These are phyloP conservation scores for Orestias chungarensis DNA, from an alignment of 2,797 vertebrate species.

Conservation along the genomic window DNA sequence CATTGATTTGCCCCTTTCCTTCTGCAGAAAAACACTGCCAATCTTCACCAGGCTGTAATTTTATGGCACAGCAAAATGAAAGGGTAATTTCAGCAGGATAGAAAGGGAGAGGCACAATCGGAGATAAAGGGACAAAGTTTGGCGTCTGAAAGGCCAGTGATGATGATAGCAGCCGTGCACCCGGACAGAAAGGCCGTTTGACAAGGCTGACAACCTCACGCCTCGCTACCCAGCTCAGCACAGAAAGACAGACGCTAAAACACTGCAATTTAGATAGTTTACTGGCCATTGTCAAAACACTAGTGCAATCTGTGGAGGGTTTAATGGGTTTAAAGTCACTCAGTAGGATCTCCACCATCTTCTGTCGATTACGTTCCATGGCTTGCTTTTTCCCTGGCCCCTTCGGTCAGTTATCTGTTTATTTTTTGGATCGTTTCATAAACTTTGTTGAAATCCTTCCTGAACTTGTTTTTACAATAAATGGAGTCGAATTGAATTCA, in stretches of 20 bases:
- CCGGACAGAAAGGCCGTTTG: slow-evolving; percentile 71
- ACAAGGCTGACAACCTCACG: slow-evolving; percentile 77
- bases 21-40: slow-evolving; percentile 91
- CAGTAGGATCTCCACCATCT: slow-evolving; percentile 46
- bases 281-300: slow-evolving; percentile 82
- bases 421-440: neutral
- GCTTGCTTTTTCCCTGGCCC: slow-evolving; percentile 1
- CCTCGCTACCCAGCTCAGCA: slow-evolving; percentile 63
- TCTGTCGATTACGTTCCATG: slow-evolving; percentile 47
- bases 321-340: slow-evolving; percentile 82
- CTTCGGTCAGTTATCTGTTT: neutral
- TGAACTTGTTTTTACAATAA: neutral
- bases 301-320: slow-evolving; percentile 75
- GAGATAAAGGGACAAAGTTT: slow-evolving; percentile 88
- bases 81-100: slow-evolving; percentile 95
- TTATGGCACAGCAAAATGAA: slow-evolving; percentile 99
- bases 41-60: slow-evolving; percentile 98
- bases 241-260: slow-evolving; percentile 74
- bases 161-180: slow-evolving; percentile 79
- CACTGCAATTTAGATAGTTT: slow-evolving; percentile 84
- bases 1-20: slow-evolving; percentile 92
- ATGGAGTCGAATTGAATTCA: no score
- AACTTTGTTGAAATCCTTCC: neutral
- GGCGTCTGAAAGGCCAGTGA: slow-evolving; percentile 84
- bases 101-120: slow-evolving; percentile 91